Percentiles rank a stretch among this genome's conserved stretches.
Conservation (phyloP, 2,888 invertebrate species). For the Lasioglossum vierecki region DNA sequence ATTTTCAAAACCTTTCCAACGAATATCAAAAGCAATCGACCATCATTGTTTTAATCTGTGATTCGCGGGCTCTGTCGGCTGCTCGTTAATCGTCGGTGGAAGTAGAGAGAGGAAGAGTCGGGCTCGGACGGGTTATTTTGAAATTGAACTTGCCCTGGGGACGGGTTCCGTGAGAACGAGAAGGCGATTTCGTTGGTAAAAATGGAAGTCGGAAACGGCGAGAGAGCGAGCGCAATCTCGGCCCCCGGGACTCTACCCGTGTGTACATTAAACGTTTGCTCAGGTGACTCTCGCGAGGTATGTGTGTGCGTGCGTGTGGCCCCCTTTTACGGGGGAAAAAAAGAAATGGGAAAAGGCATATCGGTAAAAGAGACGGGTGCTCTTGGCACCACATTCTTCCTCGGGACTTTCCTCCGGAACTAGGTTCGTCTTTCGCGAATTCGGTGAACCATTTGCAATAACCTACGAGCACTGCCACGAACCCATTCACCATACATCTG, state of each 20-base stretch:
- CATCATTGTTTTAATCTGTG: neutral
- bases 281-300: slow-evolving; percentile 40
- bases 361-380: neutral
- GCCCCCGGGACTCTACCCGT: neutral
- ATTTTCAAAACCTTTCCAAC: too few relatives aligned
- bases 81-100: neutral
- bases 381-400: neutral
- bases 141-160: slow-evolving; percentile 39
- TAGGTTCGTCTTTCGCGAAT: neutral
- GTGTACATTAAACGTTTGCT: slow-evolving; percentile 29
- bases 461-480: neutral
- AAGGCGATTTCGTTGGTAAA: slow-evolving; percentile 30
- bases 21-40: too few relatives aligned
- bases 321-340: neutral
- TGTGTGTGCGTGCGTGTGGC: slow-evolving; percentile 1
- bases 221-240: neutral
- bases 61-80: neutral
- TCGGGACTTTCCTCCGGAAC: neutral
- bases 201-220: slow-evolving; percentile 29
- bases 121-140: slow-evolving; percentile 10
- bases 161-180: slow-evolving; percentile 54
- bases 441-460: neutral
- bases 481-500: too few relatives aligned
- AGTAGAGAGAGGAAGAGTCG: neutral
- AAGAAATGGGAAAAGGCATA: neutral